Evolutionary conservation across 2,888 invertebrate genomes (phyloP).

Genomic region (Ariolimax columbianus): DNA sequence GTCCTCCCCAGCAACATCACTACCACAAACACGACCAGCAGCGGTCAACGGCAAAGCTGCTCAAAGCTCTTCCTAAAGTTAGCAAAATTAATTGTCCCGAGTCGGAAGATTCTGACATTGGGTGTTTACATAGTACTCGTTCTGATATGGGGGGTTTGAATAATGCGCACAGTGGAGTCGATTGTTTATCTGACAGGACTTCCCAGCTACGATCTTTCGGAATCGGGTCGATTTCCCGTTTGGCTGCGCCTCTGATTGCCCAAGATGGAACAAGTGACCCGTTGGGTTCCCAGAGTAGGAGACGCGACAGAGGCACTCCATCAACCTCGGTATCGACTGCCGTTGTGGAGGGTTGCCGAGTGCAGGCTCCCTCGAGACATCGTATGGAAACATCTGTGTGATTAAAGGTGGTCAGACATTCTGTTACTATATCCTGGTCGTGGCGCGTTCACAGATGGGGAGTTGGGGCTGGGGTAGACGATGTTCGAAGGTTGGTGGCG

Average conservation of each 20-base stretch:
- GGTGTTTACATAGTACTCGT: constrained; percentile 11
- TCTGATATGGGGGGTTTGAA: background rate
- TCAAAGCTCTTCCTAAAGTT: constrained; percentile 27
- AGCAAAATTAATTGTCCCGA: background rate
- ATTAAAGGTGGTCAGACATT: background rate
- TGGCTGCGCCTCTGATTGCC: background rate
- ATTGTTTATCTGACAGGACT: constrained; percentile 21
- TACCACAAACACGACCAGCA: background rate
- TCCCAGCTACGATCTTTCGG: constrained; percentile 5
- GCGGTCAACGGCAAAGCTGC: background rate
- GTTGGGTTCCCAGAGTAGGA: background rate
- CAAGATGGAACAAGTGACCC: constrained; percentile 14
- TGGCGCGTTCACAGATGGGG: too few relatives aligned
- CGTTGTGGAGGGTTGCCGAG: background rate
- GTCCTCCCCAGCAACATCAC: background rate
- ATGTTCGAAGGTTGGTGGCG: background rate
- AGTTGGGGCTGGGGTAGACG: too few relatives aligned
- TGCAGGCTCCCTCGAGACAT: background rate
- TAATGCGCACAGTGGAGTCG: background rate
- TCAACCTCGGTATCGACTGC: constrained; percentile 3
- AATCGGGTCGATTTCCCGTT: constrained; percentile 19
- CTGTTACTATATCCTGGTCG: too few relatives aligned
- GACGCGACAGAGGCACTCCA: background rate
- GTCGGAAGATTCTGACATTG: constrained; percentile 20
- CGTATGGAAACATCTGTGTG: constrained; percentile 31